Base-by-base conservation (phyloP, 1,140 invertebrate species). In the Cyrtorhinus lividipennis region DNA sequence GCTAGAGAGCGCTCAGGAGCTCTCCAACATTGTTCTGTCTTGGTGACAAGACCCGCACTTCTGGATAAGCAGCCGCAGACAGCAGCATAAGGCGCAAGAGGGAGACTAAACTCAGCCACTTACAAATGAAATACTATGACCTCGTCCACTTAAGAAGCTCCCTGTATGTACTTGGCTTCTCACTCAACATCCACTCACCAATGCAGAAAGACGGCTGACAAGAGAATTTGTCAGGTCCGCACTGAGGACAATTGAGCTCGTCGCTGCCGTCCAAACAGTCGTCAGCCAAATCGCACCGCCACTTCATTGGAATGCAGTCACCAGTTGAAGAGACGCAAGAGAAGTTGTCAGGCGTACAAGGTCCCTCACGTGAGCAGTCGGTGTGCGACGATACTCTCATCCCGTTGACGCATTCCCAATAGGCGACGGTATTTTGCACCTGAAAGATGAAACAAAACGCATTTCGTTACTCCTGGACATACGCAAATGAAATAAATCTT, bases 191-290 rank as follows among this genome's bases (percentile, higher is more conserved):
- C n/a, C n/a, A 67, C 71, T 83, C 77, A 74, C 84, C 83, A 23
- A 89, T 87, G 69, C 88, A 92, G n/a, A 84, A 80, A 2, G 77
- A 76, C 5, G 66, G 62, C 8, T 79, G 77, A 66, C 88, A 92
- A 53, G 79, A 77, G 66, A 90, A 92, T 66, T 87, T 81, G 68
- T 86, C 80, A 1, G 74, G 73, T 2, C 69, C 72, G 70, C 84
- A 86, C 1, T 73, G 73, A 0, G 81, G 77, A 69, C 87, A 90
- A n/a, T 81, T 81, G 1, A 80, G 73, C 73, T 93, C 89, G 69
- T 92, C 89, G 1, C 85, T 87, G 18, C 82, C 82, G 72, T 93
- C 90, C 1, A 78, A 75, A 75, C 93, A 96, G 72, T 97, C 91
- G 38, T 76, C 77, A 63, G 88, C 83, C 0, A 83, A 83, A 72